Evolutionary conservation across 2,888 invertebrate species (phyloP).

Genomic region (Plusia festucae): DNA sequence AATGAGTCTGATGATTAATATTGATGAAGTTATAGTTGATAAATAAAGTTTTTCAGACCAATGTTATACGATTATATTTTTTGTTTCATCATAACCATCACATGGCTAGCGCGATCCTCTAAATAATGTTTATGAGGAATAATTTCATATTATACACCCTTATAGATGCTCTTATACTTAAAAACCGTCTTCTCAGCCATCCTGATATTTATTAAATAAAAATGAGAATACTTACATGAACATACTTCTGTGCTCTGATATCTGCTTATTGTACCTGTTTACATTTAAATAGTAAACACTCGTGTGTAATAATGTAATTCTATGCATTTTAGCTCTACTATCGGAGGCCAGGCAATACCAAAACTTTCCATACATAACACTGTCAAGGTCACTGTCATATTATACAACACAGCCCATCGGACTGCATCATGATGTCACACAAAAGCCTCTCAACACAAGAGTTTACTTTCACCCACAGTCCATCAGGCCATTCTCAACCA

Average conservation of each 20-base stretch:
- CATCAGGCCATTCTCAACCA: conserved; percentile 76
- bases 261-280: not conserved
- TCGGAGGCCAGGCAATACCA: conserved; percentile 82
- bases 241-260: not conserved
- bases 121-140: not conserved
- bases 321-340: conserved; percentile 72
- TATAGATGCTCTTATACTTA: not conserved
- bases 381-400: conserved; percentile 85
- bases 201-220: conserved; percentile 13
- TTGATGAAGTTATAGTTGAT: not conserved
- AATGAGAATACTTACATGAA: not conserved
- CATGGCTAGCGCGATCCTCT: conserved; percentile 28
- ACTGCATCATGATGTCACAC: conserved; percentile 77
- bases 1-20: not conserved
- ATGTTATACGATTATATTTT: conserved; percentile 28
- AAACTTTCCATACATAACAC: conserved; percentile 82
- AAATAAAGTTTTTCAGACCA: not conserved
- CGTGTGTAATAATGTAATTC: conserved; percentile 4
- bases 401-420: conserved; percentile 79
- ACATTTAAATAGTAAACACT: not conserved
- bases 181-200: conserved; percentile 10
- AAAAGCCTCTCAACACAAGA: conserved; percentile 75
- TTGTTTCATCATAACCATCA: conserved; percentile 44
- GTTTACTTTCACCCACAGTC: conserved; percentile 69
- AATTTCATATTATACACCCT: not conserved